Percentiles rank a stretch among this genome's conserved stretches.
phyloP scores from a whole-genome alignment of 2,797 vertebrate species.

The Intellagama lesueurii region DNA sequence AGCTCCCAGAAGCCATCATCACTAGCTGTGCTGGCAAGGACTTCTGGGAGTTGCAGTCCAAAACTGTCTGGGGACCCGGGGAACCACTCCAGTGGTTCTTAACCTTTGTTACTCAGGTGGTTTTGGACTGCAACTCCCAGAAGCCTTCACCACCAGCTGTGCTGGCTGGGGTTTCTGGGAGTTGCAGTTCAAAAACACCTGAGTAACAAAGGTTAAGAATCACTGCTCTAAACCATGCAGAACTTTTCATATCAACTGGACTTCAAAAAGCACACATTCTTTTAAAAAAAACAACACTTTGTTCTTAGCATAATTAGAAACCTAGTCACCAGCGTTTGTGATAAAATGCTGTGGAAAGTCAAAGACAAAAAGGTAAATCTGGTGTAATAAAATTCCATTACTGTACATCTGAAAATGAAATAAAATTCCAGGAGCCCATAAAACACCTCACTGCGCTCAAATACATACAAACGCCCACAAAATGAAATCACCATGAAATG shows the following conservation, averaged over 20 bases:
- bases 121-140: no score
- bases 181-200: no score
- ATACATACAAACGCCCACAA: fast-evolving
- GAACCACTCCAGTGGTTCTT: no score
- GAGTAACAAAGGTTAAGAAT: no score
- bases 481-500: background rate
- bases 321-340: background rate
- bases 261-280: slow-evolving; percentile 3
- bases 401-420: slow-evolving; percentile 25
- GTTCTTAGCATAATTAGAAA: slow-evolving; percentile 22
- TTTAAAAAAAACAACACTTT: background rate
- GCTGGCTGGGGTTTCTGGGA: no score
- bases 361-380: background rate
- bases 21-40: no score
- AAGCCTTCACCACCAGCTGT: no score
- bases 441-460: slow-evolving; percentile 8
- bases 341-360: background rate
- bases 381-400: background rate
- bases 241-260: background rate
- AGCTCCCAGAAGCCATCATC: no score
- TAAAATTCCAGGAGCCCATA: background rate
- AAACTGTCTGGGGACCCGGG: no score
- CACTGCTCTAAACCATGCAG: background rate
- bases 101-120: no score
- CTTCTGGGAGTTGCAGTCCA: no score